Conservation (phyloP, 2,113 vertebrate genomes). For the Austrofundulus limnaeus region DNA sequence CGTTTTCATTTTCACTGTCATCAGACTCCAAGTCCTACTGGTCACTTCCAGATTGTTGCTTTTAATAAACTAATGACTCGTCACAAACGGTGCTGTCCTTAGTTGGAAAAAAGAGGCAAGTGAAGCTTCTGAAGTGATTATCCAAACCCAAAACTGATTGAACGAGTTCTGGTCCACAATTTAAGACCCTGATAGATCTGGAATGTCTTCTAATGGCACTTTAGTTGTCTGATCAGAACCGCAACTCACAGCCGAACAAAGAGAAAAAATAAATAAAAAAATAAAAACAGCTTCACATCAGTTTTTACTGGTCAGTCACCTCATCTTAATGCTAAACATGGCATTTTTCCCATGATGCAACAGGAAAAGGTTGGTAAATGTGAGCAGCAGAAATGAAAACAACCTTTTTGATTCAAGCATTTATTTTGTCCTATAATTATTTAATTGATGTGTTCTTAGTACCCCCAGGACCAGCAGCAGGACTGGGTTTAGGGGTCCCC, state of each 20-base stretch:
- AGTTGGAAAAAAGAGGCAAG: slow-evolving; percentile 19
- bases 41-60: slow-evolving; percentile 13
- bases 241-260: neutral
- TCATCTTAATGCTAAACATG: neutral
- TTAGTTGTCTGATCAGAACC: neutral
- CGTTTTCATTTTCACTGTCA: neutral
- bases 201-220: slow-evolving; percentile 19
- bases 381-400: no score
- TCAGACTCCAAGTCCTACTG: slow-evolving; percentile 1
- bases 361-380: no score
- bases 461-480: no score
- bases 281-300: slow-evolving; percentile 1
- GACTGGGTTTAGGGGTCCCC: no score
- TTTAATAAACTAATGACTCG: slow-evolving; percentile 18
- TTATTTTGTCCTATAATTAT: no score
- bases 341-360: no score
- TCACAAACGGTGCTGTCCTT: neutral
- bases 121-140: slow-evolving; percentile 9
- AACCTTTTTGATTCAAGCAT: no score
- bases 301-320: neutral
- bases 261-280: no score
- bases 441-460: no score
- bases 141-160: neutral
- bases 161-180: neutral
- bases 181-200: slow-evolving; percentile 16